Base-by-base conservation (phyloP, 2,888 invertebrate species). In the Coenonympha arcania region DNA sequence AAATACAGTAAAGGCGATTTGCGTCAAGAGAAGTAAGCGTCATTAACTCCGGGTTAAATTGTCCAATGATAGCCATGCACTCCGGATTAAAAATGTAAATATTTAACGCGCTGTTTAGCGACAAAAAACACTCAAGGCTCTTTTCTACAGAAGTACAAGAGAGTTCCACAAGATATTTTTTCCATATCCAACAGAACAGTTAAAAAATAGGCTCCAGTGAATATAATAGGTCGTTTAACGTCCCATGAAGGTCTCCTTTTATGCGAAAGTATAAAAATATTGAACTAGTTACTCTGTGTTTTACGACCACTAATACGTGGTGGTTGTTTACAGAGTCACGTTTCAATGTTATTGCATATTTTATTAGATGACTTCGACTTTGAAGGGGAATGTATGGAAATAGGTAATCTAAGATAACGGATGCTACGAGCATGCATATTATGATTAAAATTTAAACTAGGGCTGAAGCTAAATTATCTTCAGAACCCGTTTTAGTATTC, bases 201-300 rank as follows among this genome's bases (percentile, higher is more conserved):
- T 22, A 20, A 37, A 37, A 22, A 39, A 13, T 22, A 44, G 18
- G 36, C 22, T 13, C 39, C 39, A 39, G n/a, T 39, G 22, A 8
- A 15, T 39, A 15, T 22, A 13, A 39, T 24, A 39, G 39, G 13
- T 39, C 13, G 39, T 24, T 24, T 39, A 22, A 39, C 13, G 20
- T 39, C 39, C 8, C 22, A 13, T 37, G 13, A 2, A 13, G 13
- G 13, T 8, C 13, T 15, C 15, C 15, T 39, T 39, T 39, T 39
- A 39, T 39, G 39, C 24, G 39, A 8, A 4, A 22, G 20, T 39
- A 39, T 39, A 39, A 39, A 39, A 46, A 36, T 46, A 46, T 46
- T 31, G 41, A 41, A 46, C 41, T 37, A 46, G 46, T 51, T 51
- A 43, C 51, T 48, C 43, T 52, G 48, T 52, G 30, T 42, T 52